Percentiles rank a stretch among this genome's conserved stretches.
phyloP scores from a whole-genome alignment of 2,797 vertebrate species.

The Ispidina picta region DNA sequence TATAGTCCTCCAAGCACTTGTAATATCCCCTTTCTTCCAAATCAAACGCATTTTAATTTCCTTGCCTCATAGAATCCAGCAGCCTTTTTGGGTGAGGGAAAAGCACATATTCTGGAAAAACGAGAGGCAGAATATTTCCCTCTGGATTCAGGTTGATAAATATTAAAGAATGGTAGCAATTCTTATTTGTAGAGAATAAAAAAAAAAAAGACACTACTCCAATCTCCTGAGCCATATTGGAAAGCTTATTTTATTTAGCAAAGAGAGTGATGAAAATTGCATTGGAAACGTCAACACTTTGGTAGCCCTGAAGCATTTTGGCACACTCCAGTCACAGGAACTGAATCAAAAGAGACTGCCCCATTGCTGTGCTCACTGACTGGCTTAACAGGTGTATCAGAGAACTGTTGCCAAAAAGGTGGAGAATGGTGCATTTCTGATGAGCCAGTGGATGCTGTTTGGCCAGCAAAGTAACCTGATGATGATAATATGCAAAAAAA shows the following conservation, averaged over 20 bases:
- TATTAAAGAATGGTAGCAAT: constrained; percentile 66
- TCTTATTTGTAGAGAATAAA: constrained; percentile 37
- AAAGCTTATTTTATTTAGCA: constrained; percentile 72
- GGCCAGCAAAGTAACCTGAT: constrained; percentile 55
- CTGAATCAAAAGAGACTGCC: not conserved
- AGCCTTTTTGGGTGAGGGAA: not conserved
- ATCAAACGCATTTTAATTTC: constrained; percentile 35
- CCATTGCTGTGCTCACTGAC: not conserved
- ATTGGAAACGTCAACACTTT: constrained; percentile 44
- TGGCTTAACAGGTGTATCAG: constrained; percentile 56
- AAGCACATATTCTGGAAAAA: constrained; percentile 13
- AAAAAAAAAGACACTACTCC: constrained; percentile 17
- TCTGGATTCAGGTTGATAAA: constrained; percentile 50
- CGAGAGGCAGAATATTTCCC: constrained; percentile 57
- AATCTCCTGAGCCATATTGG: constrained; percentile 58
- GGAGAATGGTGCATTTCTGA: constrained; percentile 49
- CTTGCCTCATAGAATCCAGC: constrained; percentile 39
- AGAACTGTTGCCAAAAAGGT: constrained; percentile 28
- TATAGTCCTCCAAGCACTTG: not conserved
- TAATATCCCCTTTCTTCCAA: constrained; percentile 16
- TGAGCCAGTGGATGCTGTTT: constrained; percentile 51
- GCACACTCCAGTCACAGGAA: constrained; percentile 26
- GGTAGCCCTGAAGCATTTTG: constrained; percentile 65
- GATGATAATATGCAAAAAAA: constrained; percentile 49
- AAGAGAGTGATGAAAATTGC: constrained; percentile 59